phyloP scores from a whole-genome alignment of 2,888 invertebrate genomes.

The Druceiella hillmani region DNA sequence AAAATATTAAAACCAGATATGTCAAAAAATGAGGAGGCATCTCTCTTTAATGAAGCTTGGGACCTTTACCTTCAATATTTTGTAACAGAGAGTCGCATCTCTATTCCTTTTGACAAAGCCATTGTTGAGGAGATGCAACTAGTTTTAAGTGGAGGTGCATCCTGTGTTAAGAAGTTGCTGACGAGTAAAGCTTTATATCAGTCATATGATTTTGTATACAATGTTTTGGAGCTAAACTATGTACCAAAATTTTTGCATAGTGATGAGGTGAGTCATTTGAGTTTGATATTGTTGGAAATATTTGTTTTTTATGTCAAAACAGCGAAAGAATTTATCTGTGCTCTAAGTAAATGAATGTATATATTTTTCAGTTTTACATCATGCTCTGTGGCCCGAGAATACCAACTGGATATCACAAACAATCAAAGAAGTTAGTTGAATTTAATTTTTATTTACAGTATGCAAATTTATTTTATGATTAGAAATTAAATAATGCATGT shows the following conservation, averaged over 20 bases:
- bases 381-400: conserved; percentile 63
- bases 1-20: conserved; percentile 74
- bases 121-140: conserved; percentile 51
- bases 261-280: conserved; percentile 56
- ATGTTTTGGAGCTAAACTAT: conserved; percentile 65
- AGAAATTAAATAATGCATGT: too few species aligned
- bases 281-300: conserved; percentile 9
- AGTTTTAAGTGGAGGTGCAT: conserved; percentile 53
- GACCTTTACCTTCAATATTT: conserved; percentile 66
- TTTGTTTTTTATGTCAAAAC: conserved; percentile 11
- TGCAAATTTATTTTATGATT: conserved; percentile 1
- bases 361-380: conserved; percentile 61
- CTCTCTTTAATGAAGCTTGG: conserved; percentile 59
- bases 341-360: too few species aligned
- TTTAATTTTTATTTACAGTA: conserved; percentile 7
- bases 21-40: conserved; percentile 53
- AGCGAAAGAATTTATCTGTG: too few species aligned
- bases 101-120: conserved; percentile 51
- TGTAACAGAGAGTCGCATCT: conserved; percentile 53
- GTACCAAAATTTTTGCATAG: conserved; percentile 77
- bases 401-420: conserved; percentile 50
- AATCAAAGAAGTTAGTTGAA: conserved; percentile 21
- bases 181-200: conserved; percentile 72
- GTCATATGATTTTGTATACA: conserved; percentile 74
- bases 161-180: conserved; percentile 55